Evolutionary conservation across 2,113 vertebrate genomes (phyloP), one percentile per base, ranked within the genome.

Genomic region (Nicator chloris): DNA sequence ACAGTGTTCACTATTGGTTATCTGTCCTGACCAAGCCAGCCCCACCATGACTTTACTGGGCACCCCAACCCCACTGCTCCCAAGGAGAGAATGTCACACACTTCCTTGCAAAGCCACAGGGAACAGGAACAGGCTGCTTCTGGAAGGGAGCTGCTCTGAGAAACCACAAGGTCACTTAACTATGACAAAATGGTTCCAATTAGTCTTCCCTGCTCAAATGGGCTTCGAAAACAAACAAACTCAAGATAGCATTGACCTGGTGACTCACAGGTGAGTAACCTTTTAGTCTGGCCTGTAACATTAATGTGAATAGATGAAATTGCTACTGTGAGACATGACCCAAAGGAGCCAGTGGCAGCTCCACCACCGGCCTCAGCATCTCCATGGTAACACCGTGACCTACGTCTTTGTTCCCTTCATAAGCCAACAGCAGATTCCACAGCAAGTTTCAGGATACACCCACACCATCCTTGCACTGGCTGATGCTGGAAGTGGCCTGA

Each of bases 41-140:
- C 44, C 49, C 11, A 5, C 10, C 2, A 1, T 5, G 77, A 35
- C n/a, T 23, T 30, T 1, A 4, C 15, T 4, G 1, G 57, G 70
- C 18, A 60, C 45, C 45, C 39, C 3, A 6, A 89, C 19, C 77
- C 33, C 2, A 4, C 15, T 2, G 45, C n/a, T 82, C 49, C 85
- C 0, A 0, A 79, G 53, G 45, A 60, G 31, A n/a, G 59, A 35
- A 73, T 0, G 0, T 50, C 83, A 61, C 31, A 45, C 2, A 2
- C 65, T 54, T 13, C 87, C 30, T 49, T 56, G 75, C 40, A 51
- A n/a, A 72, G 45, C 44, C 61, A 40, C 59, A 6, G 53, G 51
- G 50, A 70, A 78, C 31, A 88, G 66, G 35, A 49, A 53, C 70
- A 65, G n/a, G 35, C 51, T 6, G 19, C 66, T 56, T 26, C 49